These are phyloP conservation scores for Biston stratarius DNA, from an alignment of 2,888 invertebrate species.

Conservation along the genomic window DNA sequence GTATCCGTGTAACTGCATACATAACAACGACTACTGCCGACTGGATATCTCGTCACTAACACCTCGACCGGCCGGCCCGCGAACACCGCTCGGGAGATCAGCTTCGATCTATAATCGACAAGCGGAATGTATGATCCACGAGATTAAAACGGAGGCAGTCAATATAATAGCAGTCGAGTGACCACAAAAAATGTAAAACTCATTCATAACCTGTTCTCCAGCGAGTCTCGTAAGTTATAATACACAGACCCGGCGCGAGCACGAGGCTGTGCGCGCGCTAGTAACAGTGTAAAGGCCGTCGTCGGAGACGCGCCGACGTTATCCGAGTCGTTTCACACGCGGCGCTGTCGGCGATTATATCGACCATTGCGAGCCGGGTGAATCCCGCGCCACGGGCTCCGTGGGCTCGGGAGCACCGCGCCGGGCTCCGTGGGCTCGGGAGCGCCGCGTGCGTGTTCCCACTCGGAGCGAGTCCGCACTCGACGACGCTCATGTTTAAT, in stretches of 20 bases:
- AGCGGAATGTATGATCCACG: background rate
- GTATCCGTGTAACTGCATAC: no score
- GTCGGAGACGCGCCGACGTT: background rate
- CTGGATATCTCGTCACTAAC: no score
- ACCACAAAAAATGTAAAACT: no score
- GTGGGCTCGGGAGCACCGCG: no score
- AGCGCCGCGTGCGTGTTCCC: background rate
- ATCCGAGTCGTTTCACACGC: background rate
- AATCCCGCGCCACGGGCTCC: no score
- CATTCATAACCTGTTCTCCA: background rate
- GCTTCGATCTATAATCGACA: no score
- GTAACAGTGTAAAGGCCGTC: background rate
- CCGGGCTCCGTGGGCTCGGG: no score
- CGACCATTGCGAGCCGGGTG: no score
- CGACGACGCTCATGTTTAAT: slow-evolving; percentile 24
- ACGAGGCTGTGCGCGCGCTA: background rate
- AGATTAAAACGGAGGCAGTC: background rate
- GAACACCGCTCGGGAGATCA: no score
- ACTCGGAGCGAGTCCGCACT: slow-evolving; percentile 17
- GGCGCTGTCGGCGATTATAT: background rate
- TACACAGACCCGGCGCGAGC: no score
- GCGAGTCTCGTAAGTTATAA: background rate
- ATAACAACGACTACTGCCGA: no score
- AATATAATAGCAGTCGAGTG: background rate
- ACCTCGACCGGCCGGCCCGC: no score